Evolutionary conservation across 2,888 invertebrate genomes (phyloP), one percentile per base, ranked within the genome.

Genomic region (Orthosia gothica): DNA sequence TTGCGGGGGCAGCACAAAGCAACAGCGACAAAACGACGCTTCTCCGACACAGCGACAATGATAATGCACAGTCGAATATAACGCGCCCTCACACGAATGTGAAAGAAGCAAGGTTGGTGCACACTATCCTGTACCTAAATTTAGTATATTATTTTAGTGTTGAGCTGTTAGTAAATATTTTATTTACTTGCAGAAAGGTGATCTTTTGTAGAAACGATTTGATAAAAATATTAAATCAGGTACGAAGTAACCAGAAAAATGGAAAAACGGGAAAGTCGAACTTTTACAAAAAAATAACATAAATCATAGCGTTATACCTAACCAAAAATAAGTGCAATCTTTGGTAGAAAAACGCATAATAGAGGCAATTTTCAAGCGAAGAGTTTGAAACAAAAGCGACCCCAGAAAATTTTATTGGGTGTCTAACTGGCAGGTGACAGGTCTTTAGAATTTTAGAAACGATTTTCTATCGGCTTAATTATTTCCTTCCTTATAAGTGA

Each of bases 21-120:
- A 57, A 69, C 64, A 18, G 26, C 47, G 40, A 75, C 45, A 40
- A 67, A 62, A 64, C 54, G 23, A 63, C 12, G 55, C 67, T 40
- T 52, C 76, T 65, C 76, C 20, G 50, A 50, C n/a, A 45, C 32
- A 32, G n/a, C 12, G 47, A 40, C 76, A 63, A 68, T 76, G 65
- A 57, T 75, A 79, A 79, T 75, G 61, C 47, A 26, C 64, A 57
- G 59, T 75, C 76, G 59, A 52, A 62, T 75, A 26, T 23, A 55
- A 54, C 57, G 52, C 23, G 55, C 62, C 57, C 63, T n/a, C 45
- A 50, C 54, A 16, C 16, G 23, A 13, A 54, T 32, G 47, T 13
- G 45, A 16, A 52, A 13, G 1, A 23, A 23, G 12, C 18, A 54
- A 9, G 69, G 18, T 20, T 16, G 45, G 5, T 1, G 15, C 49